Percentiles rank a stretch among this genome's conserved stretches.
These are phyloP conservation scores for Gobionotothen gibberifrons DNA, from an alignment of 2,797 vertebrate genomes.

Conservation along the genomic window DNA sequence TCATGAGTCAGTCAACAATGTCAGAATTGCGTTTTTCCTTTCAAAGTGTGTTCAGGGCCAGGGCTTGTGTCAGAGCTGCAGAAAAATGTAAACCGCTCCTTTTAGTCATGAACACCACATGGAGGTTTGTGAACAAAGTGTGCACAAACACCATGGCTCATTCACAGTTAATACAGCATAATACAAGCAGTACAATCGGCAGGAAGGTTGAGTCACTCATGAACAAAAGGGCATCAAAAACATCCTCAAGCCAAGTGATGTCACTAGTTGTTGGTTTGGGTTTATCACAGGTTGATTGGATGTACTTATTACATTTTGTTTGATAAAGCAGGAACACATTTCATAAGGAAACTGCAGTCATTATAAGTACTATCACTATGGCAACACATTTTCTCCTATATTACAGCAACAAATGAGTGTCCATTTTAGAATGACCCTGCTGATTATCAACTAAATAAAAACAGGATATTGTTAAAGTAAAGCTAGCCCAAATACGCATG, in stretches of 20 bases:
- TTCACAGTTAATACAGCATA: constrained; percentile 4
- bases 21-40: not conserved
- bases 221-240: constrained; percentile 23
- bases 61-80: constrained; percentile 14
- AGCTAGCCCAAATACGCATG: not conserved
- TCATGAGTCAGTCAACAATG: constrained; percentile 26
- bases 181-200: not conserved
- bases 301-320: not conserved
- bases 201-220: constrained; percentile 34
- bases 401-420: not conserved
- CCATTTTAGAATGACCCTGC: not conserved
- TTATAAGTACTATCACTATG: constrained; percentile 4
- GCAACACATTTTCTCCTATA: constrained; percentile 1
- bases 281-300: not conserved
- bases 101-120: not conserved
- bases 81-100: not conserved
- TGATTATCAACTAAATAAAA: not conserved
- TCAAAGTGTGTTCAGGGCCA: not conserved
- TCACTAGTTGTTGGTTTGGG: not conserved
- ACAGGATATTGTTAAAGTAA: constrained; percentile 1
- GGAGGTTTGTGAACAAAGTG: constrained; percentile 1
- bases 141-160: not conserved
- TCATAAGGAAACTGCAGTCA: not conserved
- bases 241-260: constrained; percentile 13
- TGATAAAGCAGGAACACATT: not conserved